These are phyloP conservation scores for Thera britannica DNA, from an alignment of 2,888 invertebrate genomes.

Conservation along the genomic window DNA sequence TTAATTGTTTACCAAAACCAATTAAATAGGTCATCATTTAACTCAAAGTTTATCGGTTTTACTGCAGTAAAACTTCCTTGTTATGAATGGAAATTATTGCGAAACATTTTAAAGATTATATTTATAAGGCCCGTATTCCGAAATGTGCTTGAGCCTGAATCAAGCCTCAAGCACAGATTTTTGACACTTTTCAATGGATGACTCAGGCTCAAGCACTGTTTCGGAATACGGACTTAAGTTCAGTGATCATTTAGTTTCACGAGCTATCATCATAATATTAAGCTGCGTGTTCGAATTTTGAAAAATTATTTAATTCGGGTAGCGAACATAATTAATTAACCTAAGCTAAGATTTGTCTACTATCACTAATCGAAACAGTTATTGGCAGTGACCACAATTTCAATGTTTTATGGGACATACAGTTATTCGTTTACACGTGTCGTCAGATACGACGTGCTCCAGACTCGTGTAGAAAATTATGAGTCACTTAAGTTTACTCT, in stretches of 20 bases:
- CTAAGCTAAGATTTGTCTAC: too few relatives aligned
- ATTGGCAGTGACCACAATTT: conserved; percentile 15
- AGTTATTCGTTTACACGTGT: conserved; percentile 11
- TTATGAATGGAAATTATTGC: conserved; percentile 17
- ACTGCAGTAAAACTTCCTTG: conserved; percentile 15
- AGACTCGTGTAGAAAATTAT: conserved; percentile 11
- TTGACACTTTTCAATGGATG: too few relatives aligned
- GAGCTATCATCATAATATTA: too few relatives aligned
- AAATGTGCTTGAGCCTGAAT: too few relatives aligned
- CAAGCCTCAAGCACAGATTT: too few relatives aligned
- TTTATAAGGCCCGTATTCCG: too few relatives aligned
- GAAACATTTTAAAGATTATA: conserved; percentile 10
- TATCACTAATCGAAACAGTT: not conserved
- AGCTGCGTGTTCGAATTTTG: too few relatives aligned
- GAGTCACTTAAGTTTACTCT: conserved; percentile 8
- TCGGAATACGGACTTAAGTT: not conserved
- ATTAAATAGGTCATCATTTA: conserved; percentile 11
- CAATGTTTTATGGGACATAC: conserved; percentile 11
- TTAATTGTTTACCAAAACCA: not conserved
- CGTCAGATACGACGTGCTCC: not conserved
- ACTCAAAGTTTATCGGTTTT: conserved; percentile 18
- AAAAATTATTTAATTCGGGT: too few relatives aligned
- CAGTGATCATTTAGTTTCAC: too few relatives aligned
- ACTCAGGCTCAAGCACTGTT: too few relatives aligned
- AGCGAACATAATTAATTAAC: too few relatives aligned